These are phyloP conservation scores for Pavo muticus DNA, from an alignment of 2,113 vertebrate species.

Conservation along the genomic window DNA sequence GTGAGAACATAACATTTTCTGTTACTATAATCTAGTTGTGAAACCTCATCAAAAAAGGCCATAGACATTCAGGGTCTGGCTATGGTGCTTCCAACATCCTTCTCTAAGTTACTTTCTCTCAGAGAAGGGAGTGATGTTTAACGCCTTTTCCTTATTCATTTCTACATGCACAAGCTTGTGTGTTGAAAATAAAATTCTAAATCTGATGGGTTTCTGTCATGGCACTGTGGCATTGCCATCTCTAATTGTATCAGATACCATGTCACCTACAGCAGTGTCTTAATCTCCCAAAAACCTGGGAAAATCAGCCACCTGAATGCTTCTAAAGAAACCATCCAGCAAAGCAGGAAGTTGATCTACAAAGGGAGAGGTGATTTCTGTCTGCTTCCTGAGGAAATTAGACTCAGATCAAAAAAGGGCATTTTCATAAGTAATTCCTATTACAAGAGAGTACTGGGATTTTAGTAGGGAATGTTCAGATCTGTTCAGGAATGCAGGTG, in stretches of 20 bases:
- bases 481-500: neutral
- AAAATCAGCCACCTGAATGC: neutral
- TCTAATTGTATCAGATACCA: neutral
- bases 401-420: neutral
- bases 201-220: neutral
- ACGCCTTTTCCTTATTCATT: neutral
- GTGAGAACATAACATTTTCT: neutral
- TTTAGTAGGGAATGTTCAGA: neutral
- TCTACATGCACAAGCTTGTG: fast-evolving
- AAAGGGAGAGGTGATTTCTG: neutral
- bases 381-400: neutral
- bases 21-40: neutral
- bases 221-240: neutral
- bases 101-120: neutral
- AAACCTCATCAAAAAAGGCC: neutral
- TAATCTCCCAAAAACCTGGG: neutral
- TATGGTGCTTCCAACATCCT: neutral
- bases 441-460: neutral
- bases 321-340: neutral
- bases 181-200: neutral
- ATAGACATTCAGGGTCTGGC: neutral
- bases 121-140: neutral
- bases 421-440: neutral
- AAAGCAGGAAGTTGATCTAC: neutral
- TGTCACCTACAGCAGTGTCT: neutral